Base-by-base conservation (phyloP, 2,888 invertebrate genomes). In the Polymixis lichenea region DNA sequence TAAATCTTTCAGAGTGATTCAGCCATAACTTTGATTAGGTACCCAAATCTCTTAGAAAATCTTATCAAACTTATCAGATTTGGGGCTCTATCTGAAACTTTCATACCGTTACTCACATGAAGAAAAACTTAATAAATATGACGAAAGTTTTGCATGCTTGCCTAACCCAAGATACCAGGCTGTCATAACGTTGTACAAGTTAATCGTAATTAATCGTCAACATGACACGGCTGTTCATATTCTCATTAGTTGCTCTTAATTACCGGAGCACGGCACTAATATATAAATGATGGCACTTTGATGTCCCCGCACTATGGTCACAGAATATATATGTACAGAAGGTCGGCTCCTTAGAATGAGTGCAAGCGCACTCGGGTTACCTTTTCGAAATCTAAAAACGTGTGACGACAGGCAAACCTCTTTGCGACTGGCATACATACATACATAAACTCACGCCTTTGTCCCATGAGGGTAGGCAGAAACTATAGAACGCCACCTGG, bases 241-340 rank as follows among this genome's bases (percentile, higher is more conserved):
- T 83, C 86, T 87, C 88, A 88, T 88, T 88, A 88, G 83, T 62
- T 76, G 84, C 75, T 84, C 83, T 82, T 86, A 88, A 88, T 88
- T 87, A 88, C 83, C 64, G 79, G 78, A 86, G 82, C 71, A 80
- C 64, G 67, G 70, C 80, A 80, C 81, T 88, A 88, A 87, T 88
- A 88, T 86, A 88, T 84, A 88, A 88, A 88, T 88, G 87, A 87
- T 88, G 87, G 76, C 84, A 84, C 77, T 85, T 86, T 85, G 84
- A 85, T 85, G 85, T 85, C 70, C 66, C 76, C 32, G 58, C 56
- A 82, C 72, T 78, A 68, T 15, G 56, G 43, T 19, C 56, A 56
- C 32, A 3, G 5, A 65, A 46, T 38, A 81, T 13, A n/a, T 4
- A 46, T 9, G 2, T 19, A 43, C 56, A 77, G 77, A 73, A 77